Base-by-base conservation (phyloP, 2,113 vertebrate genomes). In the Thomomys bottae region DNA sequence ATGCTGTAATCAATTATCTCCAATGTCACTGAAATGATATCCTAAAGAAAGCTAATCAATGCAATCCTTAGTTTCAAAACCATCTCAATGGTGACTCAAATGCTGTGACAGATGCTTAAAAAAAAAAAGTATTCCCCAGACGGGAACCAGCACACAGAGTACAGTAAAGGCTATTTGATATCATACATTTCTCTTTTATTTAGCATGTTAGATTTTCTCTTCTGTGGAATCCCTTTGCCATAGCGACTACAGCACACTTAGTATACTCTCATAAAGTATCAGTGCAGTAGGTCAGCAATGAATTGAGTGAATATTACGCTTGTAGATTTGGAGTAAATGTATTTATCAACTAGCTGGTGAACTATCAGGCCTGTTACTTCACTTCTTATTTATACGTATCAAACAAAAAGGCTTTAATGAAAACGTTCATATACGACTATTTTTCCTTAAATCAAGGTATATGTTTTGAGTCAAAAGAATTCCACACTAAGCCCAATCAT, bases 71-170 rank as follows among this genome's bases (percentile, higher is more conserved):
- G 24, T 36, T 82, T 24, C 36, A 49, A 77, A 77, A 38, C 34
- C 8, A 30, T 42, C 23, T 54, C 15, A 0, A 5, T 26, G 45
- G 4, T 10, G 28, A 30, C 8, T 72, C 24, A 10, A 17, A 1
- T 8, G 1, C 49, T 40, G 23, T 8, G 28, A 75, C 42, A 59
- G 21, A 36, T 0, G 17, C 23, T 38, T 6, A 6, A 10, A 20
- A 10, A 38, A 6, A 10, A 20, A 10, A 38, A 30, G 6, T n/a
- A 23, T 3, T 54, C 34, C 32, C 21, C 2, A 23, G 14, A 20
- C 20, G 78, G 24, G 42, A 42, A n/a, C 36, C 21, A 12, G 3
- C 4, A n/a, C 0, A 38, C 14, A 8, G 1, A 54, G 20, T 2
- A 24, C 17, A 70, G 23, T 0, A 14, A 6, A 32, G 64, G 59